These are phyloP conservation scores for Palaemon carinicauda DNA, from an alignment of 1,140 invertebrate species.

Conservation along the genomic window DNA sequence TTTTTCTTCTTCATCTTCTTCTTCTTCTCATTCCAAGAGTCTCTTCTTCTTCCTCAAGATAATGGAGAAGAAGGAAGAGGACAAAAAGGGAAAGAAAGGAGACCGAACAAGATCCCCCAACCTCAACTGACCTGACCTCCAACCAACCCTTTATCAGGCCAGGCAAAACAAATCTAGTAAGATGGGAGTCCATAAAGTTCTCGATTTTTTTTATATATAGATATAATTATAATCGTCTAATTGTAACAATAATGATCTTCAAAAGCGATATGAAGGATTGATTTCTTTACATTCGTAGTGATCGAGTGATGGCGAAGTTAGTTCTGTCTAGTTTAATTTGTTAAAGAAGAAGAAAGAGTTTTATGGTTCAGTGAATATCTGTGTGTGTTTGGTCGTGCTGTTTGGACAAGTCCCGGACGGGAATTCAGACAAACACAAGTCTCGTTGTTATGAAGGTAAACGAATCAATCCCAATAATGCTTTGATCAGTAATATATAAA, in stretches of 20 bases:
- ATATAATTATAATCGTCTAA: neutral
- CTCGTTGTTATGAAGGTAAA: neutral
- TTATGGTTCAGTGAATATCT: too few relatives aligned
- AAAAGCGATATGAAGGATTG: conserved; percentile 22
- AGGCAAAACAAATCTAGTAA: conserved; percentile 40
- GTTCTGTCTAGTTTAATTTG: too few relatives aligned
- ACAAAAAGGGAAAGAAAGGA: too few relatives aligned
- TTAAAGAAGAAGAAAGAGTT: too few relatives aligned
- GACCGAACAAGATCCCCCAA: conserved; percentile 11
- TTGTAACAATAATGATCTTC: neutral
- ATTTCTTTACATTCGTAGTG: conserved; percentile 24
- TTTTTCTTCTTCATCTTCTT: too few relatives aligned
- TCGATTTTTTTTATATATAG: neutral
- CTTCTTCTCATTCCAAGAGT: too few relatives aligned
- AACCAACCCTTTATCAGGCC: conserved; percentile 8
- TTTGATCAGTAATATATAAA: conserved; percentile 29
- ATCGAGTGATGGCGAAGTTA: neutral
- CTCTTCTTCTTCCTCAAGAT: too few relatives aligned
- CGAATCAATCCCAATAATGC: conserved; percentile 24
- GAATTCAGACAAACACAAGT: too few relatives aligned
- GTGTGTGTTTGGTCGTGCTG: too few relatives aligned
- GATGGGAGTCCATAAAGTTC: conserved; percentile 3
- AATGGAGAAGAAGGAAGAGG: too few relatives aligned
- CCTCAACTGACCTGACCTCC: conserved; percentile 14
- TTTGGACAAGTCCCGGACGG: too few relatives aligned